Percentiles rank a stretch among this genome's conserved stretches.
phyloP scores from a whole-genome alignment of 2,888 invertebrate species.

The Melipona beecheii region DNA sequence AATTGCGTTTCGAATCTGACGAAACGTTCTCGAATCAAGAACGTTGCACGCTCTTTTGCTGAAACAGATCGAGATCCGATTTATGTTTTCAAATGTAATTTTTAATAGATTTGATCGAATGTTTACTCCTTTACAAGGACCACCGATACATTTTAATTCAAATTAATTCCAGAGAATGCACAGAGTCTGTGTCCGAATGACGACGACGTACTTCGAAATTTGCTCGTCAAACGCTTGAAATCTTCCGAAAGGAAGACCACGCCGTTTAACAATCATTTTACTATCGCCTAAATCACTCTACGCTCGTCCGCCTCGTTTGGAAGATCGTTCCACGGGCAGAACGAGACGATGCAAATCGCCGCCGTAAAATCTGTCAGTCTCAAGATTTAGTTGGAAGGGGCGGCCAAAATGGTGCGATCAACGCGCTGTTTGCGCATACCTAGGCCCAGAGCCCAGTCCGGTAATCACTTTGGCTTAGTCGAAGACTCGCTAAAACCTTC shows the following conservation, averaged over 20 bases:
- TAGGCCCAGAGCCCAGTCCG: conserved; percentile 35
- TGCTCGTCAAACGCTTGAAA: not conserved
- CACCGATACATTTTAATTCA: conserved; percentile 9
- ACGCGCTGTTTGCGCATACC: conserved; percentile 72
- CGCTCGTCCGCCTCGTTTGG: not conserved
- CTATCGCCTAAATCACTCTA: conserved; percentile 2
- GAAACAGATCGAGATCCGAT: not conserved
- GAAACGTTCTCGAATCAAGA: not conserved
- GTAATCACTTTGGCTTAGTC: conserved; percentile 63
- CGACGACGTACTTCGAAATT: not conserved
- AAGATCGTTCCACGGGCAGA: not conserved
- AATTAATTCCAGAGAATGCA: not conserved
- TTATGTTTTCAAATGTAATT: not conserved
- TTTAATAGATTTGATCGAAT: not conserved
- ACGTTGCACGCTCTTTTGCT: not conserved
- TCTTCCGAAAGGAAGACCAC: not conserved
- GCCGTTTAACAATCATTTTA: not conserved
- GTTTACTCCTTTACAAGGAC: not conserved
- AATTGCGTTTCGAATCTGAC: not conserved
- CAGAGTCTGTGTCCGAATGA: not conserved
- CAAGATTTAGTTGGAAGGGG: conserved; percentile 58
- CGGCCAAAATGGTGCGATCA: conserved; percentile 62
- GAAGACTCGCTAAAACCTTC: conserved; percentile 62
- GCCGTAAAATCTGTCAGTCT: conserved; percentile 63
- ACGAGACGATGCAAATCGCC: not conserved